These are phyloP conservation scores for Cyrtorhinus lividipennis DNA, from an alignment of 1,140 invertebrate genomes.

Conservation along the genomic window DNA sequence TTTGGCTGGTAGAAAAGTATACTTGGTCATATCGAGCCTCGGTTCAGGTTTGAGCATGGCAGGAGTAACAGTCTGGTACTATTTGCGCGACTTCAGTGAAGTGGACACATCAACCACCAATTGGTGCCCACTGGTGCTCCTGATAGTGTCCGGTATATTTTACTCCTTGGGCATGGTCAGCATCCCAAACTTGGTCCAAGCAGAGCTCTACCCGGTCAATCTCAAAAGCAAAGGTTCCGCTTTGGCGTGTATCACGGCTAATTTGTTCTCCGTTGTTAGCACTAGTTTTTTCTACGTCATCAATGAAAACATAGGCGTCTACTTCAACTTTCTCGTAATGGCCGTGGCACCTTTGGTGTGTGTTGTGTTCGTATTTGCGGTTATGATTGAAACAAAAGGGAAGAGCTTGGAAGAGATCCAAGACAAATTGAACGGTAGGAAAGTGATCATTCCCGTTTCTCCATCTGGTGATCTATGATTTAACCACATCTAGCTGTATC, in stretches of 20 bases:
- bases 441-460: neutral
- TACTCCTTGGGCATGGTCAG: constrained; percentile 21
- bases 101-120: neutral
- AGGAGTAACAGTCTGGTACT: constrained; percentile 24
- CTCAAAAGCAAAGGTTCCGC: constrained; percentile 20
- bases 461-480: too few species aligned
- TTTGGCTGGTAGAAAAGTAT: constrained; percentile 29
- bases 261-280: constrained; percentile 38
- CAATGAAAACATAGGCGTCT: constrained; percentile 40
- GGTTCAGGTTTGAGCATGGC: constrained; percentile 21
- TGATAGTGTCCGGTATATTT: constrained; percentile 16
- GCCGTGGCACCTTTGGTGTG: constrained; percentile 40
- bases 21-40: constrained; percentile 30
- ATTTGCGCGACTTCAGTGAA: neutral
- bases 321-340: constrained; percentile 67
- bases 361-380: constrained; percentile 28
- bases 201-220: constrained; percentile 20
- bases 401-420: constrained; percentile 61
- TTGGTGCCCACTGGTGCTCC: constrained; percentile 13
- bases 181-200: constrained; percentile 20
- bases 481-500: too few species aligned
- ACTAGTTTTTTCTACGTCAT: constrained; percentile 56
- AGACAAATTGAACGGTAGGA: constrained; percentile 17
- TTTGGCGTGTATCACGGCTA: constrained; percentile 14
- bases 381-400: constrained; percentile 68